These are phyloP conservation scores for Julus scanicus DNA, from an alignment of 2,888 invertebrate species.

Conservation along the genomic window DNA sequence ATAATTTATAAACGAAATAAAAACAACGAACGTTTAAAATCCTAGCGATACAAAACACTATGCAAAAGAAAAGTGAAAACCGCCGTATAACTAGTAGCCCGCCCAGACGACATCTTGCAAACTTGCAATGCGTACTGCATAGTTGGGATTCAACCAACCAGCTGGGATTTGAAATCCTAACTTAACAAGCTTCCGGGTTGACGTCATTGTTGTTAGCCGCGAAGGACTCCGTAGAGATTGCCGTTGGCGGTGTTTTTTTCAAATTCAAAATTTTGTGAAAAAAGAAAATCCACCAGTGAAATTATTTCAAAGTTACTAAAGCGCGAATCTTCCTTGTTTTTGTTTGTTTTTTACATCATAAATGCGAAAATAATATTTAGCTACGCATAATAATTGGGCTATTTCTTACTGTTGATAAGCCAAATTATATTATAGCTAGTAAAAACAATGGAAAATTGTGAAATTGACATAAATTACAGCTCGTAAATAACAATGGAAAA, in stretches of 20 bases:
- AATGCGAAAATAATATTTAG: too few species aligned
- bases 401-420: too few species aligned
- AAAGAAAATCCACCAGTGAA: too few species aligned
- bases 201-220: not conserved
- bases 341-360: too few species aligned
- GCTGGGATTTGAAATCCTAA: slow-evolving; percentile 24
- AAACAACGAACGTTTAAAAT: not conserved
- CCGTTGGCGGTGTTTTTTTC: not conserved
- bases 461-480: too few species aligned
- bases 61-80: not conserved
- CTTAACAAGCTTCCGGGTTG: not conserved
- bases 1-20: not conserved
- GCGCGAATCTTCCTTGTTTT: too few species aligned
- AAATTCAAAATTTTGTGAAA: too few species aligned
- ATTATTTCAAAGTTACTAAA: too few species aligned
- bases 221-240: not conserved
- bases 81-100: not conserved
- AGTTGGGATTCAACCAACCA: not conserved
- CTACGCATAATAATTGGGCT: too few species aligned
- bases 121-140: not conserved
- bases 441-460: too few species aligned
- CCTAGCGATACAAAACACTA: not conserved
- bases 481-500: too few species aligned
- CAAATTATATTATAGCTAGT: too few species aligned
- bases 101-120: slow-evolving; percentile 9